Conservation (phyloP, 2,797 vertebrate genomes). For the Limnodromus scolopaceus region DNA sequence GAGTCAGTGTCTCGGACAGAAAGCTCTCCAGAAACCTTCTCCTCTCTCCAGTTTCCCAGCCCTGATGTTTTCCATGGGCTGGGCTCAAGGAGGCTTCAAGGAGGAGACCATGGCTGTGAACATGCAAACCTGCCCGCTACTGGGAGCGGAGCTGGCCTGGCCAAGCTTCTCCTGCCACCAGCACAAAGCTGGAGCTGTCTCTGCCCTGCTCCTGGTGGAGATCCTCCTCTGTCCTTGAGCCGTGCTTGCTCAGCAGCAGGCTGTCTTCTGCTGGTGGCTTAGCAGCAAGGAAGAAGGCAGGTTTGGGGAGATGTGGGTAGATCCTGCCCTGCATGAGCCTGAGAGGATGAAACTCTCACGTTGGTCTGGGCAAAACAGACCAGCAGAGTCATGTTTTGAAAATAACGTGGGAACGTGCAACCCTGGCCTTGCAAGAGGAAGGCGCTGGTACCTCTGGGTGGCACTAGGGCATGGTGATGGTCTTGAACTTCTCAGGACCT, state of each 20-base stretch:
- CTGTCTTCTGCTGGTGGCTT: neutral
- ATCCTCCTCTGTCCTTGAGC: neutral
- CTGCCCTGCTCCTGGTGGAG: neutral
- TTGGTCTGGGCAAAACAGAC: neutral
- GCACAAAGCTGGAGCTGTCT: neutral
- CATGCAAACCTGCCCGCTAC: neutral
- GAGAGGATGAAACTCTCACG: rapidly evolving
- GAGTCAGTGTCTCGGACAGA: neutral
- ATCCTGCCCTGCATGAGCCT: neutral
- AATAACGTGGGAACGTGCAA: rapidly evolving
- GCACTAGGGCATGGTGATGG: rapidly evolving
- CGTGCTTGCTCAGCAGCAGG: rapidly evolving
- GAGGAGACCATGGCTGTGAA: rapidly evolving
- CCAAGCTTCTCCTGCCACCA: neutral
- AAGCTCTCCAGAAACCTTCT: neutral
- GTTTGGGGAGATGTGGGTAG: neutral
- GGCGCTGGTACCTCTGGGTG: neutral
- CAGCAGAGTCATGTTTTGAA: neutral
- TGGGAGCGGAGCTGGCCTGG: neutral
- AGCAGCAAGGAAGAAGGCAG: neutral
- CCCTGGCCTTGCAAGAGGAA: neutral
- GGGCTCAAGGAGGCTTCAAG: rapidly evolving
- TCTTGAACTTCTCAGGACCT: neutral
- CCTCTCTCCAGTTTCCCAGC: neutral
- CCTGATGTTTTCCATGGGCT: neutral